A percentile compares a stretch with the other conserved stretches of the same genome.
Conservation (phyloP, 2,113 vertebrate species). For the Tiliqua scincoides region DNA sequence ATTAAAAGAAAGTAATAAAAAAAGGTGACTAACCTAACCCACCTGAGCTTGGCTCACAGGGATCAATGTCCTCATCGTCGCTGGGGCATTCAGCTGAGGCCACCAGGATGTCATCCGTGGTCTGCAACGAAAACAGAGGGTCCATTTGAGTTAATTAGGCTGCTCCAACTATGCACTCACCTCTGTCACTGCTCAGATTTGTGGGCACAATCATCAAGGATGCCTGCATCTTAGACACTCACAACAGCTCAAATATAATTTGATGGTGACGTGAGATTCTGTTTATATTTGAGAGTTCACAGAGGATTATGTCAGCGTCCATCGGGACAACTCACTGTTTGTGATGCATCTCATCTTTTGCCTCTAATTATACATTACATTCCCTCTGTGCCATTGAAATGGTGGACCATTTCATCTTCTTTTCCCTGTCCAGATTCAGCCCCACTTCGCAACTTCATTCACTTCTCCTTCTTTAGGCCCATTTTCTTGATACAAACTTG, state of each 20-base stretch:
- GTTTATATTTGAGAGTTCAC: constrained; percentile 8
- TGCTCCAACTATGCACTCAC: background rate
- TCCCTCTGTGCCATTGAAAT: background rate
- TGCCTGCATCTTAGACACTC: background rate
- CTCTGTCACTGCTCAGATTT: background rate
- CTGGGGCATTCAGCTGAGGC: constrained; percentile 97
- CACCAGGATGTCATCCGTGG: constrained; percentile 91
- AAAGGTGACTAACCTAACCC: constrained; percentile 99
- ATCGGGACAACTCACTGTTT: background rate
- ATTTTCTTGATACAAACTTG: background rate
- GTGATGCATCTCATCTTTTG: background rate
- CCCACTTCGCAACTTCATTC: background rate
- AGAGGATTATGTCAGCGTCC: constrained; percentile 26
- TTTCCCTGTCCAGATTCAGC: background rate
- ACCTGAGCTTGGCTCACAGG: constrained; percentile 99
- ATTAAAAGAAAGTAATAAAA: constrained; percentile 88
- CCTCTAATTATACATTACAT: background rate
- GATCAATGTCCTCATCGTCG: constrained; percentile 97
- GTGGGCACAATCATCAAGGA: background rate
- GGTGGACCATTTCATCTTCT: background rate
- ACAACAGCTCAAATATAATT: background rate
- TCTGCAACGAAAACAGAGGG: constrained; percentile 79
- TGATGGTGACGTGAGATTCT: constrained; percentile 4
- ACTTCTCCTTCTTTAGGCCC: background rate
- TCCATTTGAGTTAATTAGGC: constrained; percentile 28